Base-by-base conservation (phyloP, 2,888 invertebrate species). In the Phlogophora meticulosa region DNA sequence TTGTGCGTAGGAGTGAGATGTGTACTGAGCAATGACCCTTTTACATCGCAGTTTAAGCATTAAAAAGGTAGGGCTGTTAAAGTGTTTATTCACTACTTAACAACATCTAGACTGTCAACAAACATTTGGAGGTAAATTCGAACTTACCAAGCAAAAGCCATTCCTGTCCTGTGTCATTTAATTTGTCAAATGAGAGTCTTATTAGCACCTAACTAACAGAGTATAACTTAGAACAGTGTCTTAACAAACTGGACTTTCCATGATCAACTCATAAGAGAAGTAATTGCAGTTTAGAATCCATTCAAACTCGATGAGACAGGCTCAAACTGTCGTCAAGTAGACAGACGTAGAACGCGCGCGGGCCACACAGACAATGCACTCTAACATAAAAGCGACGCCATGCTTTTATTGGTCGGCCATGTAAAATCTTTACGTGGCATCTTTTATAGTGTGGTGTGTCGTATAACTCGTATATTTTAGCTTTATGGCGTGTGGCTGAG, bases 391-490 rank as follows among this genome's bases (percentile, higher is more conserved):
- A 89, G 88, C 86, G 81, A 85, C 85, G 88, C 86, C 85, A 87
- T 91, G 87, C 85, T 93, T 93, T 93, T 94, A 92, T 92, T 90
- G 87, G 85, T 81, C 87, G 87, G 85, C 85, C 86, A 85, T 92
- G 91, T 92, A 90, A 90, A 91, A 91, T 91, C 89, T 91, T 87
- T 84, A 88, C 89, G 87, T 90, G 89, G 89, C 89, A 90, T 92
- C 91, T 92, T 92, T 92, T 92, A 92, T 91, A 88, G 88, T 83
- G 84, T 81, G 86, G 86, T 87, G 87, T 86, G 89, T 90, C 91
- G 90, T 93, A 92, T 93, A 92, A 92, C 88, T 90, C 91, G 90
- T 93, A 92, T 93, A 92, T 92, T 89, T 90, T 82, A 87, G 88
- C 88, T 92, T 93, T 93, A 93, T 90, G 90, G 89, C 87, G 86